Base-by-base conservation (phyloP, 2,888 invertebrate genomes). In the Sphaerophoria taeniata region DNA sequence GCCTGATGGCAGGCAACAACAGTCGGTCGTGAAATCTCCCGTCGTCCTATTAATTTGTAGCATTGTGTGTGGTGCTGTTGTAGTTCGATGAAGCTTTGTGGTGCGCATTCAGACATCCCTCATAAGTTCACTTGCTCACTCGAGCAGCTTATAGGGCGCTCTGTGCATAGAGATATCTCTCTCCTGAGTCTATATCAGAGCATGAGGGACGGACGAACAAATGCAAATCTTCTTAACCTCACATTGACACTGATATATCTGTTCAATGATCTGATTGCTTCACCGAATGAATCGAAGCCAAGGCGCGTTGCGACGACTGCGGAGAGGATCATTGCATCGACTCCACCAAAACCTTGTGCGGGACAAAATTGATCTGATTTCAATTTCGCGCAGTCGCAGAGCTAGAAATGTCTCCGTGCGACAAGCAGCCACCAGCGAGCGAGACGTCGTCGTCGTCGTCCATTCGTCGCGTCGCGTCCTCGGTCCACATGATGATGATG, bases 1-100 rank as follows among this genome's bases (percentile, higher is more conserved):
- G 24, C 24, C 24, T 24, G 24, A 24, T 24, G 39, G 39, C 39
- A 39, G 6, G 7, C 39, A 39, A 12, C 80, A 75, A 77, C 16
- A 87, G 89, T 90, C 16, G 85, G 89, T 90, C 89, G 89, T 91
- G 91, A 91, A 90, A 90, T 91, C 90, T 90, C 90, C 89, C 89
- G 90, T 89, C 89, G 89, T 88, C 88, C 89, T 88, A 89, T 89
- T 89, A 89, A 89, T 89, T 89, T 89, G 89, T 81, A 72, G 84
- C 78, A 75, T 76, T 80, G 77, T 76, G 76, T 75, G 88, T 83
- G 87, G 77, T 87, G 87, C 79, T 88, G 76, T 24, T 24, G 24
- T 24, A 24, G 24, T 24, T 24, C 24, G 87, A 83, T 88, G 87
- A 88, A 89, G 77, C 78, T 70, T 87, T 49, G 74, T 79, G 2